A percentile compares a stretch with the other conserved stretches of the same genome.
Evolutionary conservation across 2,888 invertebrate genomes (phyloP).

Genomic region (Magallana nippona): DNA sequence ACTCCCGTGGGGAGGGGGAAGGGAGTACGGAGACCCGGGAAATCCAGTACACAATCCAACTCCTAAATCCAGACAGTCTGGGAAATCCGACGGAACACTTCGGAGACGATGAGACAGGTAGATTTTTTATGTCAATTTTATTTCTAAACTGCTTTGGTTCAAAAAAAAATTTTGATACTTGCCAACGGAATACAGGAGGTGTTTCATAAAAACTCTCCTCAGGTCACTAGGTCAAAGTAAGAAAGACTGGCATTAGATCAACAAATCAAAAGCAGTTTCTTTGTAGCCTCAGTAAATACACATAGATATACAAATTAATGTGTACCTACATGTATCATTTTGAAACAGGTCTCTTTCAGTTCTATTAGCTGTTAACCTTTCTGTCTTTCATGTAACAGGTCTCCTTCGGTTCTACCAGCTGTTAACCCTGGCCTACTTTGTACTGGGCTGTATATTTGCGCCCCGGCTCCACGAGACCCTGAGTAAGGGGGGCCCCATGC

Average conservation of each 20-base stretch:
- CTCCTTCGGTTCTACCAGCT: conserved; percentile 75
- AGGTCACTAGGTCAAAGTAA: no score
- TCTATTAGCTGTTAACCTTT: background rate
- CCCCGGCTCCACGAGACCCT: conserved; percentile 73
- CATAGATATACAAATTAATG: no score
- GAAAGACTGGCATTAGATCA: no score
- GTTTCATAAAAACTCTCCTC: no score
- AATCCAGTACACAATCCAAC: conserved; percentile 68
- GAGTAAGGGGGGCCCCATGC: conserved; percentile 77
- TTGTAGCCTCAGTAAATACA: no score
- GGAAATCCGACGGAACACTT: conserved; percentile 77
- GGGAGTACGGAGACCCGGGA: conserved; percentile 57
- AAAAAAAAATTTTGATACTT: no score
- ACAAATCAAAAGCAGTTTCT: no score
- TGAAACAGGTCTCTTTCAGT: no score
- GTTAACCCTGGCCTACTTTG: conserved; percentile 74
- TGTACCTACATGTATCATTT: no score
- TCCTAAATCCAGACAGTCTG: conserved; percentile 74
- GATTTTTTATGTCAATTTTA: background rate
- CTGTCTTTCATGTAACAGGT: conserved; percentile 59
- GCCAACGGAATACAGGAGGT: no score
- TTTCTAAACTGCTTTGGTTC: background rate
- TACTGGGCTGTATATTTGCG: conserved; percentile 75
- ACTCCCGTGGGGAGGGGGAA: conserved; percentile 36
- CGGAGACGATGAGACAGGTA: conserved; percentile 77